Evolutionary conservation across 1,140 invertebrate species (phyloP), one percentile per base, ranked within the genome.

Genomic region (Archivesica marissinica): DNA sequence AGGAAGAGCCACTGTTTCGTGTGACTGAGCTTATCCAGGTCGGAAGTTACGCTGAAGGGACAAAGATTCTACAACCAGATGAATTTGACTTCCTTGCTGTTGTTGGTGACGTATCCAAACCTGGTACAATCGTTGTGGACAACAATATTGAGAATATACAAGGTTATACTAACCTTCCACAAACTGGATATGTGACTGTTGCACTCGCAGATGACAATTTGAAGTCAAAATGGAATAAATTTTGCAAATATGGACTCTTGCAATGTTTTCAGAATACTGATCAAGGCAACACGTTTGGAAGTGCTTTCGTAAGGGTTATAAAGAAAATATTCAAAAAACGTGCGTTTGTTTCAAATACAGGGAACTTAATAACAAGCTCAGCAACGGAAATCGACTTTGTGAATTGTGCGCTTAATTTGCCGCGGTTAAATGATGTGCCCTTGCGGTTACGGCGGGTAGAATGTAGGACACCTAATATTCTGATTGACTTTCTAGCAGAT

Each of bases 31-130:
- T 66, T 11, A 38, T 66, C 20, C 61, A 33, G 35, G 35, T 35
- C 30, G 61, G 61, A 66, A 66, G 61, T 66, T 35, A 1, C 9
- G 30, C 20, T 1, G 61, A 66, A 4, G 35, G 61, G 6, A 66
- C 61, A 15, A 66, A 66, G 41, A 66, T 66, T 11, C n/a, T n/a
- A n/a, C n/a, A n/a, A n/a, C n/a, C n/a, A n/a, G n/a, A n/a, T n/a
- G n/a, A n/a, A n/a, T n/a, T 66, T 25, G 61, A 66, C 17, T 66
- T 66, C 41, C 33, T 66, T 3, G 33, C 23, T n/a, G 61, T 66
- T 13, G 25, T 66, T 2, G 61, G 23, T 56, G n/a, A n/a, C n/a
- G n/a, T n/a, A n/a, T n/a, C n/a, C n/a, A n/a, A n/a, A n/a, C n/a
- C n/a, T n/a, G 50, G 50, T 6, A 23, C 50, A 3, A 20, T 54